Conservation (phyloP, 2,797 vertebrate species). For the Enteromius paludinosus region DNA sequence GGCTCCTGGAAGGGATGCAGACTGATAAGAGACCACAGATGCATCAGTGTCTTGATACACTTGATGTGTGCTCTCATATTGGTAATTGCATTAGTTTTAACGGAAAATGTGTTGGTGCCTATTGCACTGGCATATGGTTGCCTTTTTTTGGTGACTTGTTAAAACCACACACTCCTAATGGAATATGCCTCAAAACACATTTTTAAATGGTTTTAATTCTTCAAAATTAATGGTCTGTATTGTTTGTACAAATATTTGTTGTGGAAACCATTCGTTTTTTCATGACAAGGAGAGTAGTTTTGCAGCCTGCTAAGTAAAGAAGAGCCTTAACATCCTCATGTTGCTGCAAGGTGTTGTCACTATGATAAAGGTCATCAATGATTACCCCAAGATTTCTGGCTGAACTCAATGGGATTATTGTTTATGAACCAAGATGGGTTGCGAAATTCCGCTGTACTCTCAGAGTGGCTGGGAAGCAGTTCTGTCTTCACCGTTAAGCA, state of each 20-base stretch:
- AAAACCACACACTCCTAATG: background rate
- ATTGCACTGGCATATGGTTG: background rate
- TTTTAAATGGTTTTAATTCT: background rate
- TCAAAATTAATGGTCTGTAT: background rate
- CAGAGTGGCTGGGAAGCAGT: background rate
- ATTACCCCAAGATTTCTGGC: background rate
- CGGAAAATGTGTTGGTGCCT: background rate
- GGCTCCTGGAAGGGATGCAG: background rate
- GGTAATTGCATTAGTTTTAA: background rate
- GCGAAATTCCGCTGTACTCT: background rate
- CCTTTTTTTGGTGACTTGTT: background rate
- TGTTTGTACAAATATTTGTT: background rate
- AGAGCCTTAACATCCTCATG: background rate
- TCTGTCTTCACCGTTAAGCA: background rate
- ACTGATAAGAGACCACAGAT: background rate
- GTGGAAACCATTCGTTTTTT: background rate
- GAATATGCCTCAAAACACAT: background rate
- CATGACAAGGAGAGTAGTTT: background rate
- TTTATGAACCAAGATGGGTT: background rate
- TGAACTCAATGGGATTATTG: background rate
- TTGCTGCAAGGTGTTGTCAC: background rate
- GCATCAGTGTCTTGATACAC: background rate
- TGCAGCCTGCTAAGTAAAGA: background rate
- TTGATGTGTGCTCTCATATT: background rate
- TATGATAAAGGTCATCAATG: background rate